Percentiles rank a stretch among this genome's conserved stretches.
Conservation (phyloP, 2,113 vertebrate genomes). For the Brachypteracias leptosomus region DNA sequence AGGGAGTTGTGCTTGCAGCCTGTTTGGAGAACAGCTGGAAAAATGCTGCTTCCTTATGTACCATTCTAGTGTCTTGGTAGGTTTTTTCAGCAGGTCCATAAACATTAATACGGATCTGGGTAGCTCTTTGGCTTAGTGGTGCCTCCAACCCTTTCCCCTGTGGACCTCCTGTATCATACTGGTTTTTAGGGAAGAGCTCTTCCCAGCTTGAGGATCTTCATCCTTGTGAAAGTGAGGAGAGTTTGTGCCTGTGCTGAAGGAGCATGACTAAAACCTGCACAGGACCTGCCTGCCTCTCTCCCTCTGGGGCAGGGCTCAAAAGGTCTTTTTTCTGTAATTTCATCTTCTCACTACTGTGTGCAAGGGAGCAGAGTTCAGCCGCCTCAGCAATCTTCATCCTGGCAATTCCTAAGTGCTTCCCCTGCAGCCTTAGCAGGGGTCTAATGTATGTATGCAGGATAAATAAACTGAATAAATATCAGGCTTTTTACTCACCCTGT, state of each 20-base stretch:
- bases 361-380: neutral
- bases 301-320: neutral
- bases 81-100: neutral
- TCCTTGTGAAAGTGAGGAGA: neutral
- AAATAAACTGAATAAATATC: neutral
- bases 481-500: neutral
- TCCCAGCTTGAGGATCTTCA: neutral
- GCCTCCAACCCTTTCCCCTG: neutral
- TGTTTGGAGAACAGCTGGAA: neutral
- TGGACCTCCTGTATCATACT: neutral
- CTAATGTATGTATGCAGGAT: neutral
- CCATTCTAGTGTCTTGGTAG: neutral
- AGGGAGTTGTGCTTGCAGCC: accelerated
- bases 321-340: neutral
- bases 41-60: neutral
- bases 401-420: neutral
- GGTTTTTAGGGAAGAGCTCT: neutral
- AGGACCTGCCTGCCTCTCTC: neutral
- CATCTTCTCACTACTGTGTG: neutral
- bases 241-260: neutral
- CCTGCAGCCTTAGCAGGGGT: neutral
- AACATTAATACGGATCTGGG: neutral
- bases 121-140: neutral
- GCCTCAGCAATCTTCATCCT: neutral
- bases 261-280: neutral